Conservation (phyloP, 2,113 vertebrate species). For the Gorsachius goisagi region DNA sequence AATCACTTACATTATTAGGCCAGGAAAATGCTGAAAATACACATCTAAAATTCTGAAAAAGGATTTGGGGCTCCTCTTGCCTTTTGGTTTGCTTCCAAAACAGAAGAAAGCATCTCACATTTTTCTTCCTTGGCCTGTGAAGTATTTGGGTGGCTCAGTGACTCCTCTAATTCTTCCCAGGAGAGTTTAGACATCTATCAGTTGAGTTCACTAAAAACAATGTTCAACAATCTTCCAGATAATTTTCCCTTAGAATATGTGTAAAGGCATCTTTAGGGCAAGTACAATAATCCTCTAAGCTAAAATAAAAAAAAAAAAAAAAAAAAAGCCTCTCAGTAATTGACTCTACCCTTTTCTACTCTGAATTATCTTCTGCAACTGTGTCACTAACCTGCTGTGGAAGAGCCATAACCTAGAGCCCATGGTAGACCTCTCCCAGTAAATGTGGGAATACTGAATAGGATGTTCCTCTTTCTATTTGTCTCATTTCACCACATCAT, state of each 20-base stretch:
- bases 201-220: background rate
- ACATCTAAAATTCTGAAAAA: background rate
- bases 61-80: background rate
- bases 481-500: background rate
- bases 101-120: background rate
- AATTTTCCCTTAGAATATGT: background rate
- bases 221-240: background rate
- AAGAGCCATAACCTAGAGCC: background rate
- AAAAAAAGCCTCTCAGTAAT: background rate
- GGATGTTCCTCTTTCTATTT: background rate
- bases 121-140: background rate
- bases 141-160: background rate
- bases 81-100: background rate
- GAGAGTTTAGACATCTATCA: background rate
- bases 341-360: background rate
- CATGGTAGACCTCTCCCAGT: background rate
- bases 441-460: background rate
- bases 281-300: background rate
- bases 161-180: background rate
- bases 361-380: background rate
- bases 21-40: background rate
- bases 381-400: background rate
- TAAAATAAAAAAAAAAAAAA: background rate
- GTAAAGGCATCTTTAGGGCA: background rate
- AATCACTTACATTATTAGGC: background rate